These are phyloP conservation scores for Prosopocoilus inquinatus DNA, from an alignment of 2,888 invertebrate genomes.

Conservation along the genomic window DNA sequence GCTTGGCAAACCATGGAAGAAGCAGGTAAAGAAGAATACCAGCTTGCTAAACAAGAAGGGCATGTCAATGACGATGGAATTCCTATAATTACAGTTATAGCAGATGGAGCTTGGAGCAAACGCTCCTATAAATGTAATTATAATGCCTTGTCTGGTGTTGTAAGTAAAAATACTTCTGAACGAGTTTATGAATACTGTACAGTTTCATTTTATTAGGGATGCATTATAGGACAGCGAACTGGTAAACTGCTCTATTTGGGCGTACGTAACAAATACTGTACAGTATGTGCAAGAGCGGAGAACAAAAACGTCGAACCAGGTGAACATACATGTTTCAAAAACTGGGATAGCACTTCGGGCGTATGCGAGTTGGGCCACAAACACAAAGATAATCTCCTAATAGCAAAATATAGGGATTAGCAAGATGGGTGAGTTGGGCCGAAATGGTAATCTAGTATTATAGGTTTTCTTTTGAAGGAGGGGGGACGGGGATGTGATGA, in stretches of 20 bases:
- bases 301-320: neutral
- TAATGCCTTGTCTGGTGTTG: neutral
- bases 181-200: neutral
- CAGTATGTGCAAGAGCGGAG: neutral
- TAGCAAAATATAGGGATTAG: too few species aligned
- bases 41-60: neutral
- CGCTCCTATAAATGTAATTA: neutral
- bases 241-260: neutral
- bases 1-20: neutral
- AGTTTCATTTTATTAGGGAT: neutral
- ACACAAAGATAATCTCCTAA: too few species aligned
- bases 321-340: neutral
- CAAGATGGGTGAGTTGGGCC: too few species aligned
- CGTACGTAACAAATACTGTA: neutral
- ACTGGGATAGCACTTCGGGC: neutral
- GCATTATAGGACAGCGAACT: neutral
- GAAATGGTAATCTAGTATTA: too few species aligned
- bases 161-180: neutral
- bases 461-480: too few species aligned
- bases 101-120: neutral
- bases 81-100: neutral
- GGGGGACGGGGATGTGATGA: too few species aligned
- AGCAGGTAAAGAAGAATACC: neutral
- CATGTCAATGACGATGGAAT: neutral
- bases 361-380: too few species aligned